Evolutionary conservation across 2,113 vertebrate genomes (phyloP), one percentile per base, ranked within the genome.

Genomic region (Nyctereutes procyonoides): DNA sequence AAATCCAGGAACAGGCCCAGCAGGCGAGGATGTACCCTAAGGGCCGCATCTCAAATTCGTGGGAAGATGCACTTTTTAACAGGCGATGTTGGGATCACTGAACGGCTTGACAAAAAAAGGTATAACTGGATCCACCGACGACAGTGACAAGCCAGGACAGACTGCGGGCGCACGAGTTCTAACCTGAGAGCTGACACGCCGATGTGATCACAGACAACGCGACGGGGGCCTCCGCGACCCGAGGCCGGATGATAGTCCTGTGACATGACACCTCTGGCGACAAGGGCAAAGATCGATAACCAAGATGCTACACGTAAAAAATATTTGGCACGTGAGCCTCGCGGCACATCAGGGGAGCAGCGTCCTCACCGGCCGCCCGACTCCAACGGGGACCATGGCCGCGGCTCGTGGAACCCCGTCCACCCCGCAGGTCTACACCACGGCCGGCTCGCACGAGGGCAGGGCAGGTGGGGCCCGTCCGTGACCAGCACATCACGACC

Each of bases 21-120:
- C 5, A 10, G 1, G 0, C 3, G 5, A 53, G 30, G 43, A 80
- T 0, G 12, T 0, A 15, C 7, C 28, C 3, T 1, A 53, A 28
- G 20, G 88, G 48, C 0, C 1, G 28, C 38, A 1, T 24, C 87
- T n/a, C 56, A 24, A 7, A 62, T 17, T n/a, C 4, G 6, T 3
- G n/a, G 32, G 60, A 28, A 53, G 53, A 19, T 1, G 51, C 48
- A 56, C 88, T 80, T 90, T 9, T 10, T 35, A 30, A 67, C 30
- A 80, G 30, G 26, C 4, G 24, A 58, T 13, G 4, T 8, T 55
- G 74, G 60, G 3, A 22, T 30, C 28, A 56, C 48, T 9, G 7
- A 65, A 38, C 0, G 35, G 32, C 48, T 35, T 43, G 43, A 43
- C 43, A 43, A 43, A 8, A 79, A 53, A 90, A n/a, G 56, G 35